Base-by-base conservation (phyloP, 2,888 invertebrate genomes). In the Drosophila nr. perissopoda region DNA sequence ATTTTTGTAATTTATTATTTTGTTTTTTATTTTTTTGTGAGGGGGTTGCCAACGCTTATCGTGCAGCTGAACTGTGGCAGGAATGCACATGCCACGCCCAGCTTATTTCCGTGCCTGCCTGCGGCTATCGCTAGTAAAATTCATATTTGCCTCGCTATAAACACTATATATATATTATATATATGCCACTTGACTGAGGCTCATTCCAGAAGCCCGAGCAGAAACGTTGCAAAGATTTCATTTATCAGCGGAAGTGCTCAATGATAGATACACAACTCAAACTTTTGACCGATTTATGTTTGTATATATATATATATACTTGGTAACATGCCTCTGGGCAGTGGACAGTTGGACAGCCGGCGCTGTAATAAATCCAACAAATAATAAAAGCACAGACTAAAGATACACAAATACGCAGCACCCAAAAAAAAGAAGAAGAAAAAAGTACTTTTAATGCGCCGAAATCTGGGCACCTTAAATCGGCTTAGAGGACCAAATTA, bases 211-310 rank as follows among this genome's bases (percentile, higher is more conserved):
- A 48, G 51, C 62, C 11, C 49, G 40, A 40, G 40, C n/a, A 40
- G 40, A 36, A 27, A 11, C 53, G 36, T 25, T 59, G 70, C 74
- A 73, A 76, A 75, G 85, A 86, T 83, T 86, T 74, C 81, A 59
- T 75, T 88, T 88, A 89, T 88, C 88, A 78, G 79, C 88, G 87
- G 89, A 88, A 88, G 74, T 76, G 68, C 80, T 75, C 87, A 89
- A 89, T 86, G 89, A 36, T 18, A 34, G 42, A 49, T 29, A 33
- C 25, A 36, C 52, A 36, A 54, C 57, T 53, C 65, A 82, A 84
- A 88, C 87, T 86, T 86, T 86, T 90, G 85, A 85, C 85, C 89
- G 85, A 85, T 79, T 79, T 82, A 69, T 46, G 33, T 33, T 58
- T 40, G 65, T 58, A 54, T 38, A 18, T 48, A 33, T 11, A 33